These are phyloP conservation scores for Hesperophylax magnus DNA, from an alignment of 1,140 invertebrate species.

Conservation along the genomic window DNA sequence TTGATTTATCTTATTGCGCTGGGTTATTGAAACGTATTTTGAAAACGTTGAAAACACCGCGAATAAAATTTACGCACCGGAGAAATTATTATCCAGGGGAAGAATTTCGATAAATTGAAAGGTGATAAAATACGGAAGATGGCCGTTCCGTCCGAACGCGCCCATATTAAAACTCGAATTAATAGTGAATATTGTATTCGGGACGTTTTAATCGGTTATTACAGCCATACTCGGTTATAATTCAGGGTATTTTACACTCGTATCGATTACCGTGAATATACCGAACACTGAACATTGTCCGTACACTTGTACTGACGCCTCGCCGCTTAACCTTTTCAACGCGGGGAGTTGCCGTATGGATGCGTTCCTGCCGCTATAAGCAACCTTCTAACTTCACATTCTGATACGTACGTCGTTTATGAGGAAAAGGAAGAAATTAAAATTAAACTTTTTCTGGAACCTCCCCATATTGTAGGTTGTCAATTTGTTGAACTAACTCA, in stretches of 20 bases:
- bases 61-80: not conserved
- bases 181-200: conserved; percentile 51
- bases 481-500: too few species aligned
- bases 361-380: too few species aligned
- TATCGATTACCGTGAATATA: conserved; percentile 46
- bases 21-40: not conserved
- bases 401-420: too few species aligned
- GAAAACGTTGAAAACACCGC: not conserved
- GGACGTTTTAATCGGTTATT: conserved; percentile 54
- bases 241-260: conserved; percentile 39
- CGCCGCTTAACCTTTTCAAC: too few species aligned
- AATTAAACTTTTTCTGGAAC: too few species aligned
- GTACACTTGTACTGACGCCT: too few species aligned
- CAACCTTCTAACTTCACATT: too few species aligned
- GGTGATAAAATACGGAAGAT: conserved; percentile 3
- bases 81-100: conserved; percentile 4
- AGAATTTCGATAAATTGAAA: conserved; percentile 30
- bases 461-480: too few species aligned
- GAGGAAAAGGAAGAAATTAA: too few species aligned
- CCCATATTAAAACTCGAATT: conserved; percentile 49
- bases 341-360: too few species aligned
- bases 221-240: conserved; percentile 36
- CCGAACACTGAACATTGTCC: too few species aligned
- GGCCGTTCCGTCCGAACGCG: not conserved
- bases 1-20: too few species aligned